Evolutionary conservation across 1,140 invertebrate genomes (phyloP).

Genomic region (Lethrus apterus): DNA sequence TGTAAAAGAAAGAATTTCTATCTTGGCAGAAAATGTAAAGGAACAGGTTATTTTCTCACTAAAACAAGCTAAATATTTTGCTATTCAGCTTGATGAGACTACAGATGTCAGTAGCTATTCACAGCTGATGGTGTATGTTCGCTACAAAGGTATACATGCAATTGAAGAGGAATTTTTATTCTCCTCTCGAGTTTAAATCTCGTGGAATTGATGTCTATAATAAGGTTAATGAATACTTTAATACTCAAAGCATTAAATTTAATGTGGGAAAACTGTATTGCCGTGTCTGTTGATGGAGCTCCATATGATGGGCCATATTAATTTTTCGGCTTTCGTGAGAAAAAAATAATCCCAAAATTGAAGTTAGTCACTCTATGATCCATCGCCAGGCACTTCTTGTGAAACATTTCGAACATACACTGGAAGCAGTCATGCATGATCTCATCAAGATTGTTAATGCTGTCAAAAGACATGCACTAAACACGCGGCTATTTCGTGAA

Average conservation of each 20-base stretch:
- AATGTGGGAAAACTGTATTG: slow-evolving; percentile 18
- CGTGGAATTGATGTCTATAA: slow-evolving; percentile 19
- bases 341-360: slow-evolving; percentile 22
- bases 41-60: slow-evolving; percentile 3
- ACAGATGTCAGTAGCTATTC: slow-evolving; percentile 20
- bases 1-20: slow-evolving; percentile 20
- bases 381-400: slow-evolving; percentile 23
- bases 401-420: slow-evolving; percentile 24
- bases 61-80: slow-evolving; percentile 16
- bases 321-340: slow-evolving; percentile 19
- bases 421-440: slow-evolving; percentile 25
- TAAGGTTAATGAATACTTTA: slow-evolving; percentile 19
- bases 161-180: slow-evolving; percentile 21
- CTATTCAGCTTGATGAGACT: slow-evolving; percentile 16
- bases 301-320: slow-evolving; percentile 19
- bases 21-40: no score
- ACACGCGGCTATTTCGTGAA: slow-evolving; percentile 29
- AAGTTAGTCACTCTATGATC: slow-evolving; percentile 27
- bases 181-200: slow-evolving; percentile 20
- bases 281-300: slow-evolving; percentile 15
- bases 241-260: slow-evolving; percentile 21
- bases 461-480: slow-evolving; percentile 26
- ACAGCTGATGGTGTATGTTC: slow-evolving; percentile 23
- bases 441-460: slow-evolving; percentile 23
- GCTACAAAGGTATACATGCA: slow-evolving; percentile 23